A percentile compares a stretch with the other conserved stretches of the same genome.
phyloP scores from a whole-genome alignment of 2,888 invertebrate species.

The Tholera decimalis region DNA sequence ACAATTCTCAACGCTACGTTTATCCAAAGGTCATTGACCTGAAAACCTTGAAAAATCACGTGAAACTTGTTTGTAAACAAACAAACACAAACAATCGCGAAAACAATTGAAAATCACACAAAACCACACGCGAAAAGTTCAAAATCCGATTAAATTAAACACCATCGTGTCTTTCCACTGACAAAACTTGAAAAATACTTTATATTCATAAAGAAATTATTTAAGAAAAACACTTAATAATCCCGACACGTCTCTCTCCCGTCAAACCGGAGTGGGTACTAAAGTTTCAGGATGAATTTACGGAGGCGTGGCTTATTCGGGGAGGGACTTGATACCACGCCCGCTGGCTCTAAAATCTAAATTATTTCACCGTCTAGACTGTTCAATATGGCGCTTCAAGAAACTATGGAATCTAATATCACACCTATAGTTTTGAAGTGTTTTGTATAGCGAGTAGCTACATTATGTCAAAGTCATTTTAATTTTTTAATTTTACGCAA shows the following conservation, averaged over 20 bases:
- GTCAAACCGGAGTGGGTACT: slow-evolving; percentile 24
- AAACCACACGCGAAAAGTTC: background rate
- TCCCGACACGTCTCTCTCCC: slow-evolving; percentile 15
- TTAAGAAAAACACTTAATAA: background rate
- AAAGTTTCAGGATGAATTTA: slow-evolving; percentile 25
- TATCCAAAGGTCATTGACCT: slow-evolving; percentile 57
- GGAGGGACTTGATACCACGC: slow-evolving; percentile 64
- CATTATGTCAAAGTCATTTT: no score
- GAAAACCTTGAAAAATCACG: slow-evolving; percentile 61
- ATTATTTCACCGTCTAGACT: slow-evolving; percentile 72
- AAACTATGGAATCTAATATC: background rate
- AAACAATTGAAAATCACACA: slow-evolving; percentile 24
- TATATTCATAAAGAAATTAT: slow-evolving; percentile 1
- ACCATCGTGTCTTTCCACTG: background rate
- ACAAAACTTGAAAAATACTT: background rate
- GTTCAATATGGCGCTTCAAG: slow-evolving; percentile 63
- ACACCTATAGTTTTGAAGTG: no score
- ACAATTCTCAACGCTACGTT: slow-evolving; percentile 16
- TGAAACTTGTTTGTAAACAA: slow-evolving; percentile 69
- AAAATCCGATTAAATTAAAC: background rate
- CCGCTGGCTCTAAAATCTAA: slow-evolving; percentile 59
- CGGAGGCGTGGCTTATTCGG: slow-evolving; percentile 51
- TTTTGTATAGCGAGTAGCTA: no score
- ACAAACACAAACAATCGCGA: slow-evolving; percentile 62
- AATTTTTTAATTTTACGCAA: no score